These are phyloP conservation scores for Malurus cyaneus DNA, from an alignment of 2,113 vertebrate species.

Conservation along the genomic window DNA sequence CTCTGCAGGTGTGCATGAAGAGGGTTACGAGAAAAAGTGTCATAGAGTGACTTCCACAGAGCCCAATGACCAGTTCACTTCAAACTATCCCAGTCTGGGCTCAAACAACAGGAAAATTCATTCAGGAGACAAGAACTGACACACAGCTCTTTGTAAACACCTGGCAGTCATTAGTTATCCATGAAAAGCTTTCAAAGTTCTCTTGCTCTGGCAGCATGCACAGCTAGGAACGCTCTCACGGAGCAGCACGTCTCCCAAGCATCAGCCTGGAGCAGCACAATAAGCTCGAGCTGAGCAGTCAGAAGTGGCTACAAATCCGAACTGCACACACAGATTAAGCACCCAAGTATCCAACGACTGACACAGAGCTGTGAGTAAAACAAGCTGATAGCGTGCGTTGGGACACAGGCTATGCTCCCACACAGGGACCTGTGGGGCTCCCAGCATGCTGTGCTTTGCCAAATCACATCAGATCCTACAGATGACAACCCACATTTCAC, in stretches of 20 bases:
- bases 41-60: not conserved
- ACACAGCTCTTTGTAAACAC: not conserved
- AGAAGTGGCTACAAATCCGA: not conserved
- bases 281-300: not conserved
- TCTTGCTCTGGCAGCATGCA: not conserved
- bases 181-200: not conserved
- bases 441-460: rapidly evolving
- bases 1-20: not conserved
- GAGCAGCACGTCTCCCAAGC: not conserved
- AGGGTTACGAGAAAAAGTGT: not conserved
- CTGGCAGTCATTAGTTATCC: not conserved
- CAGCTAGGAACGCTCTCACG: rapidly evolving
- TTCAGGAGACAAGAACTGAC: not conserved
- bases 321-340: not conserved
- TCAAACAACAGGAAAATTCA: not conserved
- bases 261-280: not conserved
- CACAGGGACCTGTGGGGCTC: not conserved
- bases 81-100: not conserved
- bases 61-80: not conserved
- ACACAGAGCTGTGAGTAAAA: not conserved
- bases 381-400: not conserved
- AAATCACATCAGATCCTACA: rapidly evolving
- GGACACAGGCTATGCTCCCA: not conserved
- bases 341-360: not conserved
- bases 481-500: not conserved